phyloP scores from a whole-genome alignment of 2,888 invertebrate genomes.

The Schizaphis graminum region DNA sequence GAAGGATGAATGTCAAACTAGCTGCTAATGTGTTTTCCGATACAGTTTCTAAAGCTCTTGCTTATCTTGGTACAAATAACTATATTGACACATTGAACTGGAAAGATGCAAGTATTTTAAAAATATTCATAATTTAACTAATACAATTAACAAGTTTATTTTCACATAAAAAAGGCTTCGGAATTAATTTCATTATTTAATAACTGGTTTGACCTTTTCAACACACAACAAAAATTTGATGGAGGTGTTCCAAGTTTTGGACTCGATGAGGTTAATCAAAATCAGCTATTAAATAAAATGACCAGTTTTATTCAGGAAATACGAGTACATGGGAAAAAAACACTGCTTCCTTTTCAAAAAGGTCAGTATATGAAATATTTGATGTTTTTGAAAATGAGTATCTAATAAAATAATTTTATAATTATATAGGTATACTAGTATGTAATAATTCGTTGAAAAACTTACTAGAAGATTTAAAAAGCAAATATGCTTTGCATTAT shows the following conservation, averaged over 20 bases:
- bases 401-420: background rate
- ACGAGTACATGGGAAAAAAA: background rate
- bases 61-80: background rate
- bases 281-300: background rate
- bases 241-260: background rate
- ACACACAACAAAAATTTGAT: background rate
- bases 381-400: background rate
- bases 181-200: background rate
- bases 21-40: background rate
- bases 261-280: background rate
- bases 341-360: background rate
- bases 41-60: conserved; percentile 1
- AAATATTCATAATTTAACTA: background rate
- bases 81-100: background rate
- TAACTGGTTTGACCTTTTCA: conserved; percentile 6
- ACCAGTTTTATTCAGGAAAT: background rate
- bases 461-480: background rate
- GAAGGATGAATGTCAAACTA: background rate
- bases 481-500: background rate
- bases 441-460: background rate
- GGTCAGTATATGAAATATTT: background rate
- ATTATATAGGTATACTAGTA: background rate
- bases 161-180: background rate
- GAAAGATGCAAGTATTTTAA: background rate
- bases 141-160: background rate